A percentile compares a stretch with the other conserved stretches of the same genome.
Evolutionary conservation across 2,797 vertebrate species (phyloP).

Genomic region (Tinamus major): DNA sequence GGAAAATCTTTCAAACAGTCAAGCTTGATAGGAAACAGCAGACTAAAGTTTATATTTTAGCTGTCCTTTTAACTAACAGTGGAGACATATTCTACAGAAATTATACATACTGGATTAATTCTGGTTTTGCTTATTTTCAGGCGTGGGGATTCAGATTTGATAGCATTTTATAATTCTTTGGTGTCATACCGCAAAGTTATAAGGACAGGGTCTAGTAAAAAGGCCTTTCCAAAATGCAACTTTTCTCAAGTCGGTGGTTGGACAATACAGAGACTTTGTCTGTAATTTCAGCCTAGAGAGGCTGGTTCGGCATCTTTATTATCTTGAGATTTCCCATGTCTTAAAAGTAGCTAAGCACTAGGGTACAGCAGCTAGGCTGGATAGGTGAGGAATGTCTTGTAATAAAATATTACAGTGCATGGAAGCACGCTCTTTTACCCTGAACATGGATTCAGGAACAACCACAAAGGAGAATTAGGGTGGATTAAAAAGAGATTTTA

Average conservation of each 20-base stretch:
- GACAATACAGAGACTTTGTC: background rate
- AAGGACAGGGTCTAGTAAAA: background rate
- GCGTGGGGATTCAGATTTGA: background rate
- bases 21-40: constrained; percentile 5
- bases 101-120: background rate
- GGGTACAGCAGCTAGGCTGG: background rate
- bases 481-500: background rate
- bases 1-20: background rate
- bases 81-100: background rate
- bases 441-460: background rate
- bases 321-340: background rate
- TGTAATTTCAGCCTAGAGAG: background rate
- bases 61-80: background rate
- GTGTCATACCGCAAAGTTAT: background rate
- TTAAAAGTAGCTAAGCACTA: background rate
- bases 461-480: background rate
- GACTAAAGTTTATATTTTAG: background rate
- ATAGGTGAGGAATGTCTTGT: background rate
- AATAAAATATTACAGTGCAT: background rate
- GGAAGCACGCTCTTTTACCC: background rate
- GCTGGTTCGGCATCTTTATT: background rate
- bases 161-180: background rate
- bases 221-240: background rate
- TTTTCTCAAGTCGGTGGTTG: background rate
- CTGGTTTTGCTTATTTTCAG: background rate